These are phyloP conservation scores for Dromas ardeola DNA, from an alignment of 2,113 vertebrate species.

Conservation along the genomic window DNA sequence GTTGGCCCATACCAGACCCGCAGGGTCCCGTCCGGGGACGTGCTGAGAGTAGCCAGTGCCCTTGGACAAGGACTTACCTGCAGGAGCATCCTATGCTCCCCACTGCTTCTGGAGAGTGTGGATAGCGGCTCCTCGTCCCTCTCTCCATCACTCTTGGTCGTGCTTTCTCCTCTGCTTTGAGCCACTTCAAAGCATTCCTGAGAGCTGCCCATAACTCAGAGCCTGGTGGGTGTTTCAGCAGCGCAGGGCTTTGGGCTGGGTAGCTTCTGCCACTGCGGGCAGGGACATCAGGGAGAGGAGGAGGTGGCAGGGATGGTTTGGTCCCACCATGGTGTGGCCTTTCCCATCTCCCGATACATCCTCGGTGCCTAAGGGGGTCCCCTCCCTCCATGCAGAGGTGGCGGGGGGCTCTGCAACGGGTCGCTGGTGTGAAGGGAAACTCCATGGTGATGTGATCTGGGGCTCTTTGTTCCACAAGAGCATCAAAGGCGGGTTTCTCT, in stretches of 20 bases:
- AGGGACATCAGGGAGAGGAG: not conserved
- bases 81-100: not conserved
- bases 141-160: not conserved
- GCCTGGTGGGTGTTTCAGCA: not conserved
- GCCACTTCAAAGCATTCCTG: constrained; percentile 59
- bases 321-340: not conserved
- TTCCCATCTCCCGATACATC: not conserved
- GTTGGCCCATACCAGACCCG: accelerated
- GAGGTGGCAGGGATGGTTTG: not conserved
- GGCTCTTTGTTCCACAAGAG: not conserved
- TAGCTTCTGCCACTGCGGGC: not conserved
- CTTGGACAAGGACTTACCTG: not conserved
- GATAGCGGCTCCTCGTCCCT: not conserved
- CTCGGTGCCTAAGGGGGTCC: accelerated
- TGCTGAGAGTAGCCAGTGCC: not conserved
- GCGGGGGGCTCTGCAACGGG: not conserved
- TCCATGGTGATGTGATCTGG: not conserved
- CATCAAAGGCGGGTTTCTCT: not conserved
- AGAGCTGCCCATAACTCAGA: not conserved
- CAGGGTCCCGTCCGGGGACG: not conserved
- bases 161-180: not conserved
- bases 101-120: accelerated
- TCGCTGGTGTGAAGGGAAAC: accelerated
- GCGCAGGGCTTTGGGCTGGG: not conserved
- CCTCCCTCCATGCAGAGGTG: accelerated